Conservation (phyloP, 2,113 vertebrate genomes). For the Apistogramma diplotaenia region DNA sequence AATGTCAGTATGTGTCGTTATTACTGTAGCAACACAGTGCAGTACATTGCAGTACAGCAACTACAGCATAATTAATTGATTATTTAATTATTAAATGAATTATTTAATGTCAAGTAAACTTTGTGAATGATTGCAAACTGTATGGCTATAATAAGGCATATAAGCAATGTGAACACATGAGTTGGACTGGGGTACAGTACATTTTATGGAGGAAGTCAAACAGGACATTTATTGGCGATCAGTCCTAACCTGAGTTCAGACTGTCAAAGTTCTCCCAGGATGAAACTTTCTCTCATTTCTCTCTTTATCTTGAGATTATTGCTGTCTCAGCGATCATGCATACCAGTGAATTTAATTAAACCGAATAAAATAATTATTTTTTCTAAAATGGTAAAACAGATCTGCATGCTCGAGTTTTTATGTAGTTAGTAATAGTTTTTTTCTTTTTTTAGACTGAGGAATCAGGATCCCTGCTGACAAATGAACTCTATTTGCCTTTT, state of each 20-base stretch:
- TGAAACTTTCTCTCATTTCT: too few relatives aligned
- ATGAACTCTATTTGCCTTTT: slow-evolving; percentile 25
- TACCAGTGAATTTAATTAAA: background rate
- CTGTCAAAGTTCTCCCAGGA: background rate
- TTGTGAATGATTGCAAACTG: background rate
- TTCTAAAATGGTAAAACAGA: background rate
- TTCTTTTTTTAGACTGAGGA: background rate
- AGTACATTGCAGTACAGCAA: background rate
- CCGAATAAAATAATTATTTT: background rate
- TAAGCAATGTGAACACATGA: background rate
- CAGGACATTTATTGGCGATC: background rate
- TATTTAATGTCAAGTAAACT: background rate
- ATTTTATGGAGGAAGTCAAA: background rate
- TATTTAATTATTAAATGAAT: too few relatives aligned
- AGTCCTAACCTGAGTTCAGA: background rate
- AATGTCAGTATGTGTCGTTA: background rate
- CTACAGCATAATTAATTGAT: background rate
- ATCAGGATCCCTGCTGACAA: background rate
- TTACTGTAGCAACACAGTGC: background rate
- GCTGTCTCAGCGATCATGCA: background rate
- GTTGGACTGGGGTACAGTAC: background rate
- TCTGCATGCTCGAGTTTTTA: background rate
- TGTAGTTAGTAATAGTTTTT: background rate
- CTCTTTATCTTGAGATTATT: background rate
- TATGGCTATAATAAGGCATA: background rate